Evolutionary conservation across 2,797 vertebrate genomes (phyloP).

Genomic region (Anguilla pacifica): DNA sequence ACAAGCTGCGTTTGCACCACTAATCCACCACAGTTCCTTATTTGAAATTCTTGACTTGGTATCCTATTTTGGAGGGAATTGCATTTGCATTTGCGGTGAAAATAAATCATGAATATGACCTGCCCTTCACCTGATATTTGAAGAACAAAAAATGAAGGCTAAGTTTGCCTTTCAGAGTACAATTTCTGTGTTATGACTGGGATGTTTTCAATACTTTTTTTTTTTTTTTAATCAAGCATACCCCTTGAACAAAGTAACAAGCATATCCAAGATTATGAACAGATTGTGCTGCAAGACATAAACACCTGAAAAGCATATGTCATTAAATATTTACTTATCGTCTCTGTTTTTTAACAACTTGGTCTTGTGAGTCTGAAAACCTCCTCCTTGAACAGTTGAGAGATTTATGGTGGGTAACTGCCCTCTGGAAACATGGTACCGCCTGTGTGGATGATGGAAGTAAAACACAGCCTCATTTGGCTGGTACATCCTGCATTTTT

Average conservation of each 20-base stretch:
- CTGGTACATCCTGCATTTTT: constrained; percentile 18
- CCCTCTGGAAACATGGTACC: constrained; percentile 10
- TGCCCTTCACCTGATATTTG: not conserved
- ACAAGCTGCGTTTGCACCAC: not conserved
- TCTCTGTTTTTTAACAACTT: constrained; percentile 8
- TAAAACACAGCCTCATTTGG: constrained; percentile 17
- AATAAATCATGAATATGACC: not conserved
- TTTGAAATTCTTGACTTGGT: not conserved
- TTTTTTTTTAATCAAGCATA: constrained; percentile 29
- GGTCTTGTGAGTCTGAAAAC: constrained; percentile 20
- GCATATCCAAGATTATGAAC: constrained; percentile 31
- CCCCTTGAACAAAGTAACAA: constrained; percentile 72
- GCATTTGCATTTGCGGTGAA: not conserved
- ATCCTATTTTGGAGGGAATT: not conserved
- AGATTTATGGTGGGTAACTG: constrained; percentile 22
- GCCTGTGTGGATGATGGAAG: not conserved
- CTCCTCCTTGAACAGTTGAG: not conserved
- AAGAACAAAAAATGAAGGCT: not conserved
- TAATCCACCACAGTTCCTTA: not conserved
- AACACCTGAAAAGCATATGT: not conserved
- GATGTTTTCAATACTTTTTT: not conserved
- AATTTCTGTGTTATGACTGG: not conserved
- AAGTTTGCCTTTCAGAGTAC: not conserved
- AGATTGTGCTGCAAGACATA: not conserved
- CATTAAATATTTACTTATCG: not conserved